Evolutionary conservation across 1,140 invertebrate species (phyloP).

Genomic region (Onthophagus taurus): DNA sequence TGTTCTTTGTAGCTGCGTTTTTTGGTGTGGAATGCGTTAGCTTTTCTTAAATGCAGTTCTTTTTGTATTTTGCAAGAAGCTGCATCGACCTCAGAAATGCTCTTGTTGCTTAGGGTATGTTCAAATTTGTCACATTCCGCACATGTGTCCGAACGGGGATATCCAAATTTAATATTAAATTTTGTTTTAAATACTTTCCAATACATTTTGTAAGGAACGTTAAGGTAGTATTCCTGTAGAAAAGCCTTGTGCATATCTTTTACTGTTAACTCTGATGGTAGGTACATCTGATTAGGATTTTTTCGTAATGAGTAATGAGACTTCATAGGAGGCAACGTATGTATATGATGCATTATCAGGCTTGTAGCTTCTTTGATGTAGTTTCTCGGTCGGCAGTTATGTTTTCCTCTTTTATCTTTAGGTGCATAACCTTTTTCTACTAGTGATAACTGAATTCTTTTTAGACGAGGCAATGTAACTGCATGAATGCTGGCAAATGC

Average conservation of each 20-base stretch:
- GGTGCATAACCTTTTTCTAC: not conserved
- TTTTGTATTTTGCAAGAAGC: too few relatives aligned
- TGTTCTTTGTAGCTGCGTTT: not conserved
- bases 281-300: not conserved
- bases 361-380: not conserved
- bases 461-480: not conserved
- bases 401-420: not conserved
- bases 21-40: not conserved
- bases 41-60: slow-evolving; percentile 1
- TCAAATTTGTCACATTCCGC: slow-evolving; percentile 2
- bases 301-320: slow-evolving; percentile 4
- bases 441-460: not conserved
- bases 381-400: not conserved
- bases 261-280: slow-evolving; percentile 1
- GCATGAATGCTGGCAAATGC: not conserved
- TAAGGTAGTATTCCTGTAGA: not conserved
- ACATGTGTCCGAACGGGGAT: slow-evolving; percentile 8
- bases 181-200: slow-evolving; percentile 1
- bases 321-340: slow-evolving; percentile 2
- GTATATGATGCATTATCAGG: not conserved
- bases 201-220: slow-evolving; percentile 5
- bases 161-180: slow-evolving; percentile 8
- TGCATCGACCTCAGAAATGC: too few relatives aligned
- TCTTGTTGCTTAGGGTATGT: too few relatives aligned
- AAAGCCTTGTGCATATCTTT: slow-evolving; percentile 4